These are phyloP conservation scores for Nipponia nippon DNA, from an alignment of 2,113 vertebrate genomes.

Conservation along the genomic window DNA sequence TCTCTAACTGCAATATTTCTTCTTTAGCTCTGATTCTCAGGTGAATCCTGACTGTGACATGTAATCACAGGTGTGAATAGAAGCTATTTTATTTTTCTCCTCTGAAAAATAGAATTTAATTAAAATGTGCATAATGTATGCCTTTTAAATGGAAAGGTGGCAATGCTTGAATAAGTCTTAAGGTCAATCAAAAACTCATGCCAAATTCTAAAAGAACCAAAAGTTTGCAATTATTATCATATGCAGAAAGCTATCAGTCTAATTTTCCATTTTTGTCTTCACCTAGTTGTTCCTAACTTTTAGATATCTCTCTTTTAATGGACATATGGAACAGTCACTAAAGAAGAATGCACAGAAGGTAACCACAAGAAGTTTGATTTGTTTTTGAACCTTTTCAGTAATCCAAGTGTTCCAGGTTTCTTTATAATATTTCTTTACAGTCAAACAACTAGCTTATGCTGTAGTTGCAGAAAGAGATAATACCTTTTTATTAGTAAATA, in stretches of 20 bases:
- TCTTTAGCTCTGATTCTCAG: not conserved
- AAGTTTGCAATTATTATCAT: not conserved
- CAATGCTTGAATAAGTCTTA: not conserved
- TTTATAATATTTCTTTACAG: not conserved
- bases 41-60: not conserved
- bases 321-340: not conserved
- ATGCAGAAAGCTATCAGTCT: not conserved
- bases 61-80: not conserved
- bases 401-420: not conserved
- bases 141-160: not conserved
- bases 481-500: conserved; percentile 5
- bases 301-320: not conserved
- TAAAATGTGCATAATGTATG: not conserved
- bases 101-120: not conserved
- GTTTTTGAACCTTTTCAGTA: not conserved
- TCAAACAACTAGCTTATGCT: not conserved
- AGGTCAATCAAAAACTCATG: not conserved
- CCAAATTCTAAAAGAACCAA: not conserved
- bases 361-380: not conserved
- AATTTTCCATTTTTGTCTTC: not conserved
- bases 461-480: not conserved
- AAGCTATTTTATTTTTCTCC: not conserved
- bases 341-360: not conserved
- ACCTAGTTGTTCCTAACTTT: not conserved
- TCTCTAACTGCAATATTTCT: not conserved